phyloP scores from a whole-genome alignment of 92 coral and sea anemone genomes.

The Galaxea fascicularis region DNA sequence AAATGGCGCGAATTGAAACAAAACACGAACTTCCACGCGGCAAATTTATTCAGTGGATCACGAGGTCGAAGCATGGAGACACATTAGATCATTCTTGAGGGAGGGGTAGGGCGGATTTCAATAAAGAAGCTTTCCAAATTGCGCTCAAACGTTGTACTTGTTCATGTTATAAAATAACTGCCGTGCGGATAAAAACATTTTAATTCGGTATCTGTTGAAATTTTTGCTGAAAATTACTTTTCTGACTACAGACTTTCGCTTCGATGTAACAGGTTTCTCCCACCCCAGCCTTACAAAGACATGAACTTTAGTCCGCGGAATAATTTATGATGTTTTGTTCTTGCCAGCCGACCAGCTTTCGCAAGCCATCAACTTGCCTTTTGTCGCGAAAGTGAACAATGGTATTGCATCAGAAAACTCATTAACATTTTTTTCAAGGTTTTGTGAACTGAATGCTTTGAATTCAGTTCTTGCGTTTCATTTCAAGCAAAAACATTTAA shows the following conservation, averaged over 20 bases:
- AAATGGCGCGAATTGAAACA: slow-evolving; percentile 51
- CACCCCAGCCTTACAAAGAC: background rate
- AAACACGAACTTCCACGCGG: slow-evolving; percentile 59
- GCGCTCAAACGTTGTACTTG: background rate
- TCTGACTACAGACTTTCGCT: background rate
- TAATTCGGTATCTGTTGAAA: background rate
- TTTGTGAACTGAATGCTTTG: background rate
- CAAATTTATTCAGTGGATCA: slow-evolving; percentile 26
- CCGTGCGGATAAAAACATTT: background rate
- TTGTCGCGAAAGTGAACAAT: slow-evolving; percentile 13
- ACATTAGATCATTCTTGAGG: slow-evolving; percentile 15
- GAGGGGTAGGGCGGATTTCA: slow-evolving; percentile 16
- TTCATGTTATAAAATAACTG: background rate
- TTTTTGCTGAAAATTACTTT: background rate
- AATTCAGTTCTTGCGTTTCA: background rate
- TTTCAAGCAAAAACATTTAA: background rate
- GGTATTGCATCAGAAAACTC: slow-evolving; percentile 51
- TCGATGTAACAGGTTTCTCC: no score
- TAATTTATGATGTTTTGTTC: slow-evolving; percentile 20
- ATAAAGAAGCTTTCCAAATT: background rate
- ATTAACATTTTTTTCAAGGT: slow-evolving; percentile 5
- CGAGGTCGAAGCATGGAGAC: slow-evolving; percentile 53
- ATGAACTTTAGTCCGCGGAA: slow-evolving; percentile 27
- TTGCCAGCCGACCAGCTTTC: slow-evolving; percentile 8
- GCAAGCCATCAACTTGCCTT: slow-evolving; percentile 26